A percentile compares a stretch with the other conserved stretches of the same genome.
Conservation (phyloP, 2,888 invertebrate species). For the Eupithecia inturbata region DNA sequence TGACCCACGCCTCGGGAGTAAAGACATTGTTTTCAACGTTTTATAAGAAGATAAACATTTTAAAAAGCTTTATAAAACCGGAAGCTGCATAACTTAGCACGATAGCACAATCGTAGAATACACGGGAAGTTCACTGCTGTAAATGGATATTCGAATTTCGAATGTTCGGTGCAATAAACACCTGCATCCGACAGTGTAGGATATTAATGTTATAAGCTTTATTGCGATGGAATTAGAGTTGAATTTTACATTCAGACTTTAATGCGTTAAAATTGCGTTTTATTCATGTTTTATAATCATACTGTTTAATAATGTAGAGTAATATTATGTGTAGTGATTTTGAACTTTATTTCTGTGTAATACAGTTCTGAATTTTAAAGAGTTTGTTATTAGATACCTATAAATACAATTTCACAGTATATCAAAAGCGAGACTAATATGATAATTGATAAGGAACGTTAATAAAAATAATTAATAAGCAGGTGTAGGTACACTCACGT, state of each 20-base stretch:
- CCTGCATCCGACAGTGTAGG: slow-evolving; percentile 42
- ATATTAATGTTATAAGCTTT: slow-evolving; percentile 18
- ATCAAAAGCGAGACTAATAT: neutral
- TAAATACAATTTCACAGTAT: slow-evolving; percentile 1
- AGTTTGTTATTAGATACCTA: neutral
- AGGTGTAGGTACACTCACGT: no score
- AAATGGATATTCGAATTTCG: slow-evolving; percentile 29
- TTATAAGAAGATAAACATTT: neutral
- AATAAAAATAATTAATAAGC: no score
- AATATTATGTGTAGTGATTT: neutral
- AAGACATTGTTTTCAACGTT: neutral
- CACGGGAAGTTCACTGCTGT: slow-evolving; percentile 36
- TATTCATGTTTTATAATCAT: neutral
- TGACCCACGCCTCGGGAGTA: neutral
- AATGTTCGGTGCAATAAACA: slow-evolving; percentile 38
- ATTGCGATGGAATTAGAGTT: neutral
- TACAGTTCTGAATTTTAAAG: neutral
- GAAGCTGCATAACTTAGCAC: slow-evolving; percentile 37
- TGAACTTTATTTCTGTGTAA: neutral
- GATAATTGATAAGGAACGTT: no score
- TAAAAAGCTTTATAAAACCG: slow-evolving; percentile 23
- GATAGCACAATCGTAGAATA: slow-evolving; percentile 32
- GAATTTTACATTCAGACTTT: neutral
- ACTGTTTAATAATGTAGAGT: neutral
- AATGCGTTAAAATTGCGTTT: neutral